Base-by-base conservation (phyloP, 2,113 vertebrate species). In the Illadopsis cleaveri region DNA sequence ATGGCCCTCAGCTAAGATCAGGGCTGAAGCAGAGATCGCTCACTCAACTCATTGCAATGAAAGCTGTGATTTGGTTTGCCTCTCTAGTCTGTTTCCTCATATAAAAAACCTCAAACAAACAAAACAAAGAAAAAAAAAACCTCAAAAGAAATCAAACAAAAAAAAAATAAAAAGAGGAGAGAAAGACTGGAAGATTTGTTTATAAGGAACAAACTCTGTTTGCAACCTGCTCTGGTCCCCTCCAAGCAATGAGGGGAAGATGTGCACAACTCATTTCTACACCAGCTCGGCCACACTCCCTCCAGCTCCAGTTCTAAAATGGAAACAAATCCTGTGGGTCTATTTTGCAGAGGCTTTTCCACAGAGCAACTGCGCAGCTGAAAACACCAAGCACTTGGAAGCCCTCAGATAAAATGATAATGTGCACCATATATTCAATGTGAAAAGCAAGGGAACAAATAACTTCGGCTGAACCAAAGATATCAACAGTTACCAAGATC, bases 1-100 rank as follows among this genome's bases (percentile, higher is more conserved):
- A 93, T 90, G 61, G 90, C 96, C 85, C 76, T 95, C 64, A 93
- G 93, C 92, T 91, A 95, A 88, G 44, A 95, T 95, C 87, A 90
- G 27, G 68, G 79, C 71, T 93, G 82, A 80, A 93, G 68, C 76
- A 2, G 44, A 94, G 60, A 27, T 30, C 33, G 15, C 35, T 73
- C 50, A 85, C 84, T 82, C 75, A 24, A 24, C 71, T 94, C 76
- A 90, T 68, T 5, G 0, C 71, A 81, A 56, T 27, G 17, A 76
- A 88, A 90, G 66, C 54, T 69, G 37, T 68, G 61, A 91, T 91
- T 85, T 89, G 33, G 11, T 93, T 90, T 61, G n/a, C 27, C 75
- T 89, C 64, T 66, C 64, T 20, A 70, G 64, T 20, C 56, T 45
- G 33, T 79, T 86, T 84, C 71, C 73, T 69, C 68, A 86, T 35